Evolutionary conservation across 1,140 invertebrate species (phyloP).

Genomic region (Sarcophaga peregrina): DNA sequence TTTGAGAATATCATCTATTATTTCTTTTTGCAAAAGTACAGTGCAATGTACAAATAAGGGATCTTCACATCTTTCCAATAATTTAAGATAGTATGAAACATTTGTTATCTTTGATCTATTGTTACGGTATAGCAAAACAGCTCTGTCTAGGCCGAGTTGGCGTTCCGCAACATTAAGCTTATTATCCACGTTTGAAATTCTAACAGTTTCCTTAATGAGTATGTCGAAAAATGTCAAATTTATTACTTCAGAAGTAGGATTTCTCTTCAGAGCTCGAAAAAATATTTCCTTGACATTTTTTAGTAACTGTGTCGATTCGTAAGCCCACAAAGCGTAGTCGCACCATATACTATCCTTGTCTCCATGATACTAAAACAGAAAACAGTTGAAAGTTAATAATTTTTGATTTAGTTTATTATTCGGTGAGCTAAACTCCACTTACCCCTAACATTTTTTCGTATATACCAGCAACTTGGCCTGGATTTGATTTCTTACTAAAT

Average conservation of each 20-base stretch:
- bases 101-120: slow-evolving; percentile 55
- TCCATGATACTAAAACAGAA: slow-evolving; percentile 54
- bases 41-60: slow-evolving; percentile 51
- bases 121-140: slow-evolving; percentile 56
- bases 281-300: slow-evolving; percentile 55
- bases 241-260: slow-evolving; percentile 52
- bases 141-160: slow-evolving; percentile 56
- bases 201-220: slow-evolving; percentile 53
- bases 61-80: slow-evolving; percentile 56
- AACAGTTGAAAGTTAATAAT: slow-evolving; percentile 1
- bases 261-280: slow-evolving; percentile 57
- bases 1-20: slow-evolving; percentile 58
- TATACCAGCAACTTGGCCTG: slow-evolving; percentile 58
- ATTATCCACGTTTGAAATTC: slow-evolving; percentile 49
- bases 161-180: slow-evolving; percentile 53
- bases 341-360: slow-evolving; percentile 55
- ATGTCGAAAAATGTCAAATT: slow-evolving; percentile 61
- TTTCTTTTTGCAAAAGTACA: slow-evolving; percentile 51
- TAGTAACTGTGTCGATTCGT: slow-evolving; percentile 55
- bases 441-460: slow-evolving; percentile 64
- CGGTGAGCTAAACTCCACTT: slow-evolving; percentile 28
- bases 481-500: slow-evolving; percentile 56
- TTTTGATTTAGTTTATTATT: neutral
- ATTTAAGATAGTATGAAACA: slow-evolving; percentile 55
- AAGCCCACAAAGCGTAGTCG: slow-evolving; percentile 57